Evolutionary conservation across 1,140 invertebrate species (phyloP), one percentile per base, ranked within the genome.

Genomic region (Drosophila takahashii): DNA sequence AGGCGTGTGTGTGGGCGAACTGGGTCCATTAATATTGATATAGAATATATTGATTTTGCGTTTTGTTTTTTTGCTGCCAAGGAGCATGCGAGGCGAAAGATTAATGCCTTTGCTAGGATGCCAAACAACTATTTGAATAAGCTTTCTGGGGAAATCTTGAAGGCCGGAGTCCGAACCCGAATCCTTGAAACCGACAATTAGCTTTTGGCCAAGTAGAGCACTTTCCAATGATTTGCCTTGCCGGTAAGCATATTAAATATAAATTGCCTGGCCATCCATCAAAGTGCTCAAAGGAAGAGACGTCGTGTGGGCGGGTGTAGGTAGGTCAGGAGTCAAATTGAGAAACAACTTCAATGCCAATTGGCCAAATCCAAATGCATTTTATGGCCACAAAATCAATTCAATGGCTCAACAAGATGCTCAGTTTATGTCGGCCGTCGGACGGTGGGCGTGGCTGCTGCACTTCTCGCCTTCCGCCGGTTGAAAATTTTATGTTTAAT

Each of bases 401-500:
- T 76, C 75, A 79, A 76, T 81, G 65, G 62, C 37, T 53, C 61
- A 62, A 79, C 79, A 73, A 85, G 81, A 64, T 65, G 53, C 56
- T 47, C 56, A 53, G 26, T 52, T 74, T 54, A 74, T 54, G 58
- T 54, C 52, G 52, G 13, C 34, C 39, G 58, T 41, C 34, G 54
- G 9, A 8, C 11, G 26, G 27, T 47, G 52, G 58, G 51, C 58
- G 42, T 51, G 58, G 59, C 41, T n/a, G 51, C 56, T 77, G 74
- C 62, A 70, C 64, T 70, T 70, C 34, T 39, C 65, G 34, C 41
- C 42, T 37, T 27, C 48, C n/a, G 10, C 44, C 50, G 53, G 34
- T 29, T 62, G 52, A 66, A 79, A 84, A 86, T 81, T 79, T 87
- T 70, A 79, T 87, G 76, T 87, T 67, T 79, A 87, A 87, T 87